These are phyloP conservation scores for Meles meles DNA, from an alignment of 2,113 vertebrate species.

Conservation along the genomic window DNA sequence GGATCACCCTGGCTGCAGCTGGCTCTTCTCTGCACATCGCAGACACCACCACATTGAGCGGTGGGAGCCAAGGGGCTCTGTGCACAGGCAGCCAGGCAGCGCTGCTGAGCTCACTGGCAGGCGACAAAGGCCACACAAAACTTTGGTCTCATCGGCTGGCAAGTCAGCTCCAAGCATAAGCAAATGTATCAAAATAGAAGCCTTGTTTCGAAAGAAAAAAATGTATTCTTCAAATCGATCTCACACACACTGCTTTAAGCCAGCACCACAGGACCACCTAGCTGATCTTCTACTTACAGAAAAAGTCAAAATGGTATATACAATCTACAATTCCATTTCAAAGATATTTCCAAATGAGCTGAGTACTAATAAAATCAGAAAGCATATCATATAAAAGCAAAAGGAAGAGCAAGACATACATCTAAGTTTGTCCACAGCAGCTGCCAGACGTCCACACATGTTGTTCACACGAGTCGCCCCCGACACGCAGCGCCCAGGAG, in stretches of 20 bases:
- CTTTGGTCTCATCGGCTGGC: slow-evolving; percentile 8
- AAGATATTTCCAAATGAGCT: background rate
- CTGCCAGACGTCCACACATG: background rate
- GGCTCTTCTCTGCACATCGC: background rate
- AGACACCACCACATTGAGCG: background rate
- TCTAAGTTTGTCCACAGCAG: background rate
- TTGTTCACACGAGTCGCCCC: fast-evolving
- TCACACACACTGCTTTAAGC: background rate
- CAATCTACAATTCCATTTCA: background rate
- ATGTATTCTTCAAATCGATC: background rate
- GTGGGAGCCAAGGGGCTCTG: background rate
- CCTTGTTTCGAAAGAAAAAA: slow-evolving; percentile 3
- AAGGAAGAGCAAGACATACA: background rate
- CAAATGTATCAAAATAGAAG: slow-evolving; percentile 50
- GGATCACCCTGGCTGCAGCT: background rate
- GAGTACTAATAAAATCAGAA: background rate
- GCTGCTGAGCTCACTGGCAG: background rate
- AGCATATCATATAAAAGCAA: background rate
- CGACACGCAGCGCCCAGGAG: fast-evolving
- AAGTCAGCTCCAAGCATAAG: background rate
- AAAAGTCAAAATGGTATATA: background rate
- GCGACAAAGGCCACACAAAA: background rate
- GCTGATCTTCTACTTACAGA: background rate
- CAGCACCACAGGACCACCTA: background rate
- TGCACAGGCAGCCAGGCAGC: background rate